Evolutionary conservation across 30 jellyfish, hydroid and myxozoan species (phyloP).

Genomic region (Catostylus mosaicus): DNA sequence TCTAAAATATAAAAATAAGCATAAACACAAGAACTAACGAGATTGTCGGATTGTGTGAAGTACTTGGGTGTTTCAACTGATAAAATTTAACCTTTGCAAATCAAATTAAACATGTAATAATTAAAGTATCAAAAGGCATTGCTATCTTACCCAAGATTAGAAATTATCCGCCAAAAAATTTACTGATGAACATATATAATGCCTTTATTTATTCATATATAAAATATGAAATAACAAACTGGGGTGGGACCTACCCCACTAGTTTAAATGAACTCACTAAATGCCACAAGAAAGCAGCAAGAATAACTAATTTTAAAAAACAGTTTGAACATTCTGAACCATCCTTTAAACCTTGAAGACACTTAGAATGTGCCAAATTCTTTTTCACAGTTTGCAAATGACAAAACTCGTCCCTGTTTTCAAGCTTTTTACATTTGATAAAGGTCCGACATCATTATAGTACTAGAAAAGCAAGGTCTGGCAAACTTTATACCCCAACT

Average conservation of each 20-base stretch:
- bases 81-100: slow-evolving; percentile 15
- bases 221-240: slow-evolving; percentile 1
- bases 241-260: slow-evolving; percentile 32
- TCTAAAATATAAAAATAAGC: slow-evolving; percentile 18
- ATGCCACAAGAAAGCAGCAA: slow-evolving; percentile 22
- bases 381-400: slow-evolving; percentile 32
- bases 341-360: slow-evolving; percentile 36
- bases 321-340: slow-evolving; percentile 34
- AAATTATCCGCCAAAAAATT: slow-evolving; percentile 16
- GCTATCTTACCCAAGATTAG: slow-evolving; percentile 29
- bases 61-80: slow-evolving; percentile 20
- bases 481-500: slow-evolving; percentile 22
- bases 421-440: slow-evolving; percentile 8
- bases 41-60: neutral
- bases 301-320: slow-evolving; percentile 16
- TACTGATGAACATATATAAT: slow-evolving; percentile 6
- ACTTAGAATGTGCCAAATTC: slow-evolving; percentile 34
- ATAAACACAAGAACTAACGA: slow-evolving; percentile 26
- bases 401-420: slow-evolving; percentile 2
- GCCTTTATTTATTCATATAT: slow-evolving; percentile 29
- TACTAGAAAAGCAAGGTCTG: slow-evolving; percentile 46
- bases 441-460: slow-evolving; percentile 16
- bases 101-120: slow-evolving; percentile 28
- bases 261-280: slow-evolving; percentile 1
- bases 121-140: slow-evolving; percentile 18